These are phyloP conservation scores for Vulpes lagopus DNA, from an alignment of 2,113 vertebrate genomes.

Conservation along the genomic window DNA sequence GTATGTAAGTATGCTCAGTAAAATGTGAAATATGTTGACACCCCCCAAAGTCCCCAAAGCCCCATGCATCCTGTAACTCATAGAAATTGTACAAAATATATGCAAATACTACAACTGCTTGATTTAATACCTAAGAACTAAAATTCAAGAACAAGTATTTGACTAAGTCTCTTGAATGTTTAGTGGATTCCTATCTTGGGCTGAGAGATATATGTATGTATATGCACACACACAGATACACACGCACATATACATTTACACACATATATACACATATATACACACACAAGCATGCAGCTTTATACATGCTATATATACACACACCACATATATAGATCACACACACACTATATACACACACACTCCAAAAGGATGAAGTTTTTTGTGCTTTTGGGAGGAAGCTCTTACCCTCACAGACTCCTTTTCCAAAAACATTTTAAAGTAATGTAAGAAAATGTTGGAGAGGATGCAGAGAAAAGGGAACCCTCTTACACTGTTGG, in stretches of 20 bases:
- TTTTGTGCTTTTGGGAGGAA: not conserved
- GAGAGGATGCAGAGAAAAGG: no score
- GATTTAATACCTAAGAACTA: not conserved
- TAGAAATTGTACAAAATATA: not conserved
- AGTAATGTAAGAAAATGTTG: not conserved
- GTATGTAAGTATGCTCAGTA: not conserved
- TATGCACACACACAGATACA: no score
- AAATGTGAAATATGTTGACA: not conserved
- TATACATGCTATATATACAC: not conserved
- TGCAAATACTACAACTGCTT: not conserved
- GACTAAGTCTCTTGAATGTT: not conserved
- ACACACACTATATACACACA: not conserved
- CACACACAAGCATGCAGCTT: not conserved
- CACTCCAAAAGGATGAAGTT: not conserved
- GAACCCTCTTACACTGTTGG: no score
- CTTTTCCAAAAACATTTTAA: not conserved
- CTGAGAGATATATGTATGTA: not conserved
- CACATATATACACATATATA: not conserved
- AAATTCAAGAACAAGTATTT: not conserved
- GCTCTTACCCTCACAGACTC: not conserved
- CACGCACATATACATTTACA: no score
- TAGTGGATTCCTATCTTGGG: not conserved
- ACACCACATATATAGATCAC: not conserved
- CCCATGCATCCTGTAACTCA: not conserved
- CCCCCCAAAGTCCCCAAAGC: not conserved